Evolutionary conservation across 2,888 invertebrate species (phyloP).

Genomic region (Drymonia ruficornis): DNA sequence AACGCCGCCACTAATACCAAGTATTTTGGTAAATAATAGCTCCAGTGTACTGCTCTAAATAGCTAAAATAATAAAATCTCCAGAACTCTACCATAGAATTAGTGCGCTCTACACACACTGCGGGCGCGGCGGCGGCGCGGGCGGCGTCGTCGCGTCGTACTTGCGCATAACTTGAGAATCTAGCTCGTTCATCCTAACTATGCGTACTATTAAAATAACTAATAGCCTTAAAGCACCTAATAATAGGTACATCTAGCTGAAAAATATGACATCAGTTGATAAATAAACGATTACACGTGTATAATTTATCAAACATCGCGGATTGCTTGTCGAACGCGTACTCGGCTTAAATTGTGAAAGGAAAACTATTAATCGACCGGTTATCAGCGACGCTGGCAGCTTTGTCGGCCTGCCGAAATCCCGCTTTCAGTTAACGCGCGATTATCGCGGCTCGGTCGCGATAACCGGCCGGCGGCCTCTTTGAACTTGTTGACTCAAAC

Average conservation of each 20-base stretch:
- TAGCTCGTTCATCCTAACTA: too few species aligned
- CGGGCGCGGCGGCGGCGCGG: too few species aligned
- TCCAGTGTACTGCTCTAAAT: too few species aligned
- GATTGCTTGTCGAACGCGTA: constrained; percentile 70
- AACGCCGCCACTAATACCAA: too few species aligned
- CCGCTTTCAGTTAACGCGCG: constrained; percentile 71
- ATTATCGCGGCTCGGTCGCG: constrained; percentile 63
- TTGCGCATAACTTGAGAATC: too few species aligned
- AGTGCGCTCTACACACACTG: too few species aligned
- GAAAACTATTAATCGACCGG: constrained; percentile 77
- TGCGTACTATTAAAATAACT: too few species aligned
- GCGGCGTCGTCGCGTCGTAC: too few species aligned
- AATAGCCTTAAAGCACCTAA: too few species aligned
- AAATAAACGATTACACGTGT: constrained; percentile 62
- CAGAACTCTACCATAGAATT: too few species aligned
- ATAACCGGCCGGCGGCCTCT: constrained; percentile 68
- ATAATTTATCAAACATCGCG: constrained; percentile 51
- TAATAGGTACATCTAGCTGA: neutral
- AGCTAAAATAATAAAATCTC: too few species aligned
- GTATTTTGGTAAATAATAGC: too few species aligned
- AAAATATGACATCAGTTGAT: constrained; percentile 12
- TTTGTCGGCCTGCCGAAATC: constrained; percentile 82
- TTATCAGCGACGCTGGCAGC: constrained; percentile 64
- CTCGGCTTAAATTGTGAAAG: constrained; percentile 60
- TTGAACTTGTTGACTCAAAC: constrained; percentile 73